Evolutionary conservation across 2,113 vertebrate species (phyloP), one percentile per base, ranked within the genome.

Genomic region (Garra rufa): DNA sequence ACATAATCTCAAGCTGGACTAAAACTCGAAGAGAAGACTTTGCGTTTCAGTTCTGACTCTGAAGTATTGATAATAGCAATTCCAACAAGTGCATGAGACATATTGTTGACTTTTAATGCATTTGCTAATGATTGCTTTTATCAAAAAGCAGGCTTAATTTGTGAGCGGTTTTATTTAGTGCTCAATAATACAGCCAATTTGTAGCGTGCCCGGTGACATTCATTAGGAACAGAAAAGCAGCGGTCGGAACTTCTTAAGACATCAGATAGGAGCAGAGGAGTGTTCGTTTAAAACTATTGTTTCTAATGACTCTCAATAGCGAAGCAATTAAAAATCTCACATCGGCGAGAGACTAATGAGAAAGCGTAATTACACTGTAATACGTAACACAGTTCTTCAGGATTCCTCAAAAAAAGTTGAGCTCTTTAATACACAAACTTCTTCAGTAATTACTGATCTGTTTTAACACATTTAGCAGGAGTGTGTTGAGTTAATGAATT

Each of bases 401-500:
- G 71, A 43, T 73, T 78, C 65, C 50, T 55, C 38, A 63, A 83
- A 24, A 78, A 93, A 91, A 89, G 80, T 85, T 90, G 89, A 91
- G 86, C 88, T 83, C 80, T 91, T 90, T 91, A 92, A 91, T 90
- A 89, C 88, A 85, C 92, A 86, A 92, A 93, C 87, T 94, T 91
- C 81, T 34, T 82, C 88, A 85, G 84, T 92, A 92, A 92, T 93
- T 90, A 91, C 91, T 85, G 87, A 85, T 83, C 89, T 86, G 89
- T 86, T 91, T 91, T 90, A 88, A 89, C 88, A 90, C 85, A 87
- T 91, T 93, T 90, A 92, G 90, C 89, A 89, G 90, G 91, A 93
- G 91, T 86, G 89, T 91, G 89, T 90, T 87, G 82, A 89, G 89
- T 91, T 94, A 95, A 95, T 94, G 93, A 94, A 94, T 92, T 93